Conservation (phyloP, 2,113 vertebrate species). For the Tricholaema leucomelas region DNA sequence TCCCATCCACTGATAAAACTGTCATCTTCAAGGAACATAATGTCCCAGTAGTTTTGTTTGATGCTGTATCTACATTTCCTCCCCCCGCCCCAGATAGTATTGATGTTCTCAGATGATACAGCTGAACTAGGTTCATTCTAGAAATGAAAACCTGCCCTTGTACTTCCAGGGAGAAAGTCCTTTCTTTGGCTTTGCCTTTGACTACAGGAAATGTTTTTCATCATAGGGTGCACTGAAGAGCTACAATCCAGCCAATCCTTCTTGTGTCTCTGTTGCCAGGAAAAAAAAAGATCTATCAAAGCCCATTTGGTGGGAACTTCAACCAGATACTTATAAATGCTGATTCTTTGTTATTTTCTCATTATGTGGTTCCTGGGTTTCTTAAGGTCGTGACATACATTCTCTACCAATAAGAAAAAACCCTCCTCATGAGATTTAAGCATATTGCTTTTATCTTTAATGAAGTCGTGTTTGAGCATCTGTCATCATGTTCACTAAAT, state of each 20-base stretch:
- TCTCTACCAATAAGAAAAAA: constrained; percentile 44
- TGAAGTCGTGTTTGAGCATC: neutral
- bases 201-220: constrained; percentile 8
- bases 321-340: constrained; percentile 1
- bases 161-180: neutral
- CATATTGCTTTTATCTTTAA: constrained; percentile 55
- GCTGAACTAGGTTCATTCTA: neutral
- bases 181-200: constrained; percentile 3
- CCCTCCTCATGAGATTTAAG: constrained; percentile 31
- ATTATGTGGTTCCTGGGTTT: constrained; percentile 44
- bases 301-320: constrained; percentile 13
- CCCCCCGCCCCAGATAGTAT: neutral
- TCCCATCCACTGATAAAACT: neutral
- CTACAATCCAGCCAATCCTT: neutral
- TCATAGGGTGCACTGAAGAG: neutral
- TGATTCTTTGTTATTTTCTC: constrained; percentile 50
- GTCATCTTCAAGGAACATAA: neutral
- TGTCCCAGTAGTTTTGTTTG: neutral
- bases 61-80: neutral
- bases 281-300: constrained; percentile 17
- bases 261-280: constrained; percentile 29
- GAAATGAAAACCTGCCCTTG: neutral
- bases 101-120: neutral
- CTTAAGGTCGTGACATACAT: constrained; percentile 59
- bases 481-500: constrained; percentile 57